Evolutionary conservation across 2,888 invertebrate species (phyloP), one percentile per base, ranked within the genome.

Genomic region (Tenthredo distinguenda): DNA sequence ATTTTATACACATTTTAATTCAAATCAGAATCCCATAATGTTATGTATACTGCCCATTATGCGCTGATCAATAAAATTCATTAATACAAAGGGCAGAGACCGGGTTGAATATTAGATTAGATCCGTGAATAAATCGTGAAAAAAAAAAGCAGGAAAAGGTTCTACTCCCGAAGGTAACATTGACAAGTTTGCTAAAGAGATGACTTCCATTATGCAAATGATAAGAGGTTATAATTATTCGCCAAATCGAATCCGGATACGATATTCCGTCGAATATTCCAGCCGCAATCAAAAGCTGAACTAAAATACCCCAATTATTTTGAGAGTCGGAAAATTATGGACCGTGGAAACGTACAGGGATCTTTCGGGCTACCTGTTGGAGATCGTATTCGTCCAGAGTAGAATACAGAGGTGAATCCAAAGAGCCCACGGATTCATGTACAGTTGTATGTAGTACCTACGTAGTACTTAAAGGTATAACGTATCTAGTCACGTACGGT

Each of bases 401-500:
- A 55, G 31, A 55, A 55, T 47, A 47, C 47, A 31, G 18, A 15
- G 9, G 77, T 34, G 40, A 31, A 55, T n/a, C 6, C 12, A 40
- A 40, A 12, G 62, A 81, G 37, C 58, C 18, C 37, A 81, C 37
- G 62, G 58, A 62, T 40, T 21, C 81, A 40, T 58, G 37, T 81
- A 55, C 81, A 62, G 62, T 81, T 62, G 81, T 58, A 40, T 37
- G 81, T 62, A 40, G 58, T 81, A 55, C 55, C 79, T 15, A 76
- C 47, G 43, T 76, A 21, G 79, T 55, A 81, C 81, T 81, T 50
- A 40, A 81, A 47, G 83, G 68, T 83, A 83, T 68, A 83, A 83
- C 83, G 68, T 83, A 83, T 68, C 68, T 83, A 86, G 85, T 85
- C 72, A 79, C 86, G 87, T 76, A 65, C 84, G 79, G 82, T 81